Conservation (phyloP, 2,797 vertebrate species). For the Channa striata region DNA sequence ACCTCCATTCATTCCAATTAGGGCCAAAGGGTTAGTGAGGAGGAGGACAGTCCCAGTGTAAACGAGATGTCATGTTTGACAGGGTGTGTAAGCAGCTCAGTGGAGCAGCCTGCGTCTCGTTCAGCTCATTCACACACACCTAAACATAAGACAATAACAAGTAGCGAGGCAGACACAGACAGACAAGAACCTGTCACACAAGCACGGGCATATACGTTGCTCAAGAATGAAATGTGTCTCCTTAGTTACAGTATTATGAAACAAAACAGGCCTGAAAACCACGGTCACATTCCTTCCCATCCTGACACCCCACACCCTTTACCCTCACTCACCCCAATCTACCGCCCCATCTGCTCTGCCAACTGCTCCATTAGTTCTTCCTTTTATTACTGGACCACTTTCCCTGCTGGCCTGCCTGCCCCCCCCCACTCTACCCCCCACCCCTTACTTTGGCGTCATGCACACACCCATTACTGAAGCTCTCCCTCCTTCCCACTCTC, state of each 20-base stretch:
- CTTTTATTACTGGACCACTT: conserved; percentile 63
- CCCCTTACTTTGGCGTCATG: conserved; percentile 57
- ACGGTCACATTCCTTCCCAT: conserved; percentile 73
- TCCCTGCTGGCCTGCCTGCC: conserved; percentile 51
- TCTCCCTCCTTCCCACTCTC: conserved; percentile 13
- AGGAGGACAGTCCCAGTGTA: conserved; percentile 50
- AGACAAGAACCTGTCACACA: conserved; percentile 68
- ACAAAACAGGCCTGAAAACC: conserved; percentile 77
- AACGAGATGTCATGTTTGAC: conserved; percentile 74
- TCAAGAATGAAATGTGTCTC: conserved; percentile 73
- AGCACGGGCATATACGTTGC: conserved; percentile 62
- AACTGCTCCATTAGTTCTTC: conserved; percentile 61
- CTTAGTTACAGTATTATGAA: conserved; percentile 78
- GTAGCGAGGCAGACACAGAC: conserved; percentile 33
- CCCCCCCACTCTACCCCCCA: too few species aligned
- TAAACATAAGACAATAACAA: conserved; percentile 57
- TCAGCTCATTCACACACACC: conserved; percentile 57
- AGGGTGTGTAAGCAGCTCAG: conserved; percentile 55
- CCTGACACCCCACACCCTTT: conserved; percentile 59
- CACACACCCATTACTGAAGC: conserved; percentile 50
- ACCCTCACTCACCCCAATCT: conserved; percentile 51
- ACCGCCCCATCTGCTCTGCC: conserved; percentile 60
- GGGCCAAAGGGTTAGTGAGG: conserved; percentile 44
- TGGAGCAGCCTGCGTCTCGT: conserved; percentile 8
- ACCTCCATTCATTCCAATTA: conserved; percentile 54